Conservation (phyloP, 2,797 vertebrate genomes). For the Microchirus variegatus region DNA sequence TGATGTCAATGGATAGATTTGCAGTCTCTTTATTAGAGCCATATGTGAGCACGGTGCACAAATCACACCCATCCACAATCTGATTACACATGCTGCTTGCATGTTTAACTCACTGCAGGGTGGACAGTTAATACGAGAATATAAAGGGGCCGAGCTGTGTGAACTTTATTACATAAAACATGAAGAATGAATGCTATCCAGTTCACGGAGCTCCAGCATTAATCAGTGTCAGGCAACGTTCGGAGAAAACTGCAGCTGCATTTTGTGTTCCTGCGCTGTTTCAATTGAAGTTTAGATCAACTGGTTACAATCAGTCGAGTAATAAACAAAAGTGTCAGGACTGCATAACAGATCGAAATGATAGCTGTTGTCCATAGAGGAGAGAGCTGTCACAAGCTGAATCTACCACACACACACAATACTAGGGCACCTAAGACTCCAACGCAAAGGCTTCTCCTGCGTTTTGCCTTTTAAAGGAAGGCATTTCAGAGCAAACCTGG, state of each 20-base stretch:
- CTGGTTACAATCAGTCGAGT: conserved; percentile 51
- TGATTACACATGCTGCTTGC: conserved; percentile 48
- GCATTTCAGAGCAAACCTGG: conserved; percentile 77
- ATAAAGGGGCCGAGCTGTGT: conserved; percentile 49
- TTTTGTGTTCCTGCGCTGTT: conserved; percentile 28
- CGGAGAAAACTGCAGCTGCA: not conserved
- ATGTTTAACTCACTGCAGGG: conserved; percentile 46
- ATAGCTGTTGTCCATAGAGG: conserved; percentile 46
- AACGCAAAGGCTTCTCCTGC: conserved; percentile 52
- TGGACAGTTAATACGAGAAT: conserved; percentile 49
- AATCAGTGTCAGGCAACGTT: conserved; percentile 38
- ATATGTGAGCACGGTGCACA: conserved; percentile 63
- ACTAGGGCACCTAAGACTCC: conserved; percentile 48
- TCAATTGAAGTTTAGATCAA: conserved; percentile 52
- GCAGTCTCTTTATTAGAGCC: conserved; percentile 72
- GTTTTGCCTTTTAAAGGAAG: conserved; percentile 83
- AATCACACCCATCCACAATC: conserved; percentile 52
- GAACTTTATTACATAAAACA: conserved; percentile 63
- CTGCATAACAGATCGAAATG: conserved; percentile 48
- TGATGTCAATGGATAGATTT: conserved; percentile 73
- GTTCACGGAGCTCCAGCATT: conserved; percentile 37
- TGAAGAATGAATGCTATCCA: conserved; percentile 61
- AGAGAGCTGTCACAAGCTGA: conserved; percentile 55
- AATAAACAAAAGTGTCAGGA: conserved; percentile 57
- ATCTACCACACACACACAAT: conserved; percentile 55